Evolutionary conservation across 2,113 vertebrate genomes (phyloP).

Genomic region (Elaphurus davidianus): DNA sequence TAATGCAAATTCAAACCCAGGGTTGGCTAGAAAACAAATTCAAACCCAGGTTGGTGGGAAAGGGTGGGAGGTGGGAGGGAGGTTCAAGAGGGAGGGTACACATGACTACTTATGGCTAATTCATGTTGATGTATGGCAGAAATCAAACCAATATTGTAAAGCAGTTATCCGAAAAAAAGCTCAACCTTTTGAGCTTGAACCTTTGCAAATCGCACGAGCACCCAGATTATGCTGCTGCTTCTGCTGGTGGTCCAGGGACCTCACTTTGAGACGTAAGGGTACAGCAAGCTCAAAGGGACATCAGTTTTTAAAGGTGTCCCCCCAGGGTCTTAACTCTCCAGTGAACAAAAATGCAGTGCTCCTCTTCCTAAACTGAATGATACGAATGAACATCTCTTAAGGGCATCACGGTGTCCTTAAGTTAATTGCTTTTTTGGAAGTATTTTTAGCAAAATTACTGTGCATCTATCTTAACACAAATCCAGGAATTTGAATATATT

Average conservation of each 20-base stretch:
- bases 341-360: conserved; percentile 33
- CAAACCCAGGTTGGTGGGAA: background rate
- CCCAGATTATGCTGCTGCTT: background rate
- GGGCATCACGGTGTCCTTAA: background rate
- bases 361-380: conserved; percentile 20
- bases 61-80: background rate
- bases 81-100: background rate
- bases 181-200: background rate
- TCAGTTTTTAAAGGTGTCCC: background rate
- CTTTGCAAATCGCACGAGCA: background rate
- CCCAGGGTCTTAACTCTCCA: background rate
- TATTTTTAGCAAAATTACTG: conserved; percentile 52
- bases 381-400: background rate
- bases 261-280: background rate
- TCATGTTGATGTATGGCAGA: background rate
- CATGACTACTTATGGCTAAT: background rate
- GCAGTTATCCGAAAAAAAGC: background rate
- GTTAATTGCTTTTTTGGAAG: conserved; percentile 60
- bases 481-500: conserved; percentile 50
- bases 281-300: background rate
- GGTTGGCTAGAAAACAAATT: background rate
- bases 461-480: conserved; percentile 51
- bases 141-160: background rate
- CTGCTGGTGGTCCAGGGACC: background rate
- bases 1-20: background rate